These are phyloP conservation scores for Tyrannus savana DNA, from an alignment of 2,113 vertebrate genomes.

Conservation along the genomic window DNA sequence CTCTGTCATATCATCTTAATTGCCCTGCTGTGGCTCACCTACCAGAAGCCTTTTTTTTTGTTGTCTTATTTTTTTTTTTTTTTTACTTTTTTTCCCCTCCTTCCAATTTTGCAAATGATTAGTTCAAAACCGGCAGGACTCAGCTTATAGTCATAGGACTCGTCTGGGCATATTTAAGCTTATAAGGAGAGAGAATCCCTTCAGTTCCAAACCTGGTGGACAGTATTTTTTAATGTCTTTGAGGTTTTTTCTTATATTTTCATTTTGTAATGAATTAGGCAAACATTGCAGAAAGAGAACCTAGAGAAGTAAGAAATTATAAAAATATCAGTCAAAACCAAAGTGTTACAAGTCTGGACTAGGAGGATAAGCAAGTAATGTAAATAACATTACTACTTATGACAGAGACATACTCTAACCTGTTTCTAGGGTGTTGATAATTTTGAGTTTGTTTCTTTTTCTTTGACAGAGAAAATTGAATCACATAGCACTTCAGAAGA, in stretches of 20 bases:
- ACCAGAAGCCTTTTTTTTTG: conserved; percentile 45
- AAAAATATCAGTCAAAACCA: background rate
- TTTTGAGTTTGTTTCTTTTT: background rate
- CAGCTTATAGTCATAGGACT: background rate
- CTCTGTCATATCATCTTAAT: conserved; percentile 75
- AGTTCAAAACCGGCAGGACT: conserved; percentile 34
- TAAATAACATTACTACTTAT: background rate
- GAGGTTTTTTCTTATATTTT: background rate
- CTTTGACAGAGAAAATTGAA: background rate
- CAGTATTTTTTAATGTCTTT: background rate
- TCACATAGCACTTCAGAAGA: background rate
- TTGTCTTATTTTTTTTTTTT: background rate
- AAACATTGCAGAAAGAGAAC: background rate
- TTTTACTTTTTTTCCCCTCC: background rate
- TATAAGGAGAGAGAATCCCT: background rate
- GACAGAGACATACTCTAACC: background rate
- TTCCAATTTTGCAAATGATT: conserved; percentile 32
- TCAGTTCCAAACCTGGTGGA: background rate
- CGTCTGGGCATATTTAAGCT: background rate
- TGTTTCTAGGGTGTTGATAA: background rate
- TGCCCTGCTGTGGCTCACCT: conserved; percentile 77
- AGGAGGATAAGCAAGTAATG: background rate
- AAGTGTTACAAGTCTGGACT: background rate
- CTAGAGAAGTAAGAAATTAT: background rate
- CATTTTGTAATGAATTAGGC: background rate